Base-by-base conservation (phyloP, 2,888 invertebrate species). In the Agrochola circellaris region DNA sequence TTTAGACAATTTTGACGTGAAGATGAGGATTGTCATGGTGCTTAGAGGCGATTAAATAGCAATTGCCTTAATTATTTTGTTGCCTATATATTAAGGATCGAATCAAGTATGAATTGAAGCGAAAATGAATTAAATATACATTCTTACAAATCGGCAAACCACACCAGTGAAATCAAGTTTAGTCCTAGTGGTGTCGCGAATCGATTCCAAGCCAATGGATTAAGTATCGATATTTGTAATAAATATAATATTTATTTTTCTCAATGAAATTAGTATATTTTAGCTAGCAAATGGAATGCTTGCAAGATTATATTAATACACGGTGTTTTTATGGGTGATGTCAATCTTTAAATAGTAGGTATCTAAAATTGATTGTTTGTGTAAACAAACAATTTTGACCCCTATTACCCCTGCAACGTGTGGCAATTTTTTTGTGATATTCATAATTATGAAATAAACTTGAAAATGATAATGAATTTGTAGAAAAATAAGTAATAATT, bases 201-300 rank as follows among this genome's bases (percentile, higher is more conserved):
- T 87, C 81, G 84, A 76, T 85, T 65, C 54, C 23, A 68, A 61
- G 56, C 64, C 68, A 71, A 58, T 73, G 58, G 70, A 71, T 74
- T 45, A 74, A 65, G 38, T 71, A 82, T 86, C 80, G 85, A 79
- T 80, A 71, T 74, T 79, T 84, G 79, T 86, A 75, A 77, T 82
- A 75, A 78, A 62, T 61, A 73, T 78, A 77, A 75, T 89, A 85
- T 88, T 88, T 89, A 84, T 88, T 85, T 79, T 83, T 87, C 67
- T 77, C 72, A 66, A 78, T 83, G 62, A 81, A 83, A 78, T 80
- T 73, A 82, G 79, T 67, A 68, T 87, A 71, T 85, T 74, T 80
- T 76, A 75, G 82, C 84, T 82, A 81, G 82, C 82, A 73, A 86
- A 79, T 79, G 20, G 38, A 79, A 83, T 88, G 86, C 86, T 87